Conservation (phyloP, 2,113 vertebrate genomes). For the Danionella cerebrum region DNA sequence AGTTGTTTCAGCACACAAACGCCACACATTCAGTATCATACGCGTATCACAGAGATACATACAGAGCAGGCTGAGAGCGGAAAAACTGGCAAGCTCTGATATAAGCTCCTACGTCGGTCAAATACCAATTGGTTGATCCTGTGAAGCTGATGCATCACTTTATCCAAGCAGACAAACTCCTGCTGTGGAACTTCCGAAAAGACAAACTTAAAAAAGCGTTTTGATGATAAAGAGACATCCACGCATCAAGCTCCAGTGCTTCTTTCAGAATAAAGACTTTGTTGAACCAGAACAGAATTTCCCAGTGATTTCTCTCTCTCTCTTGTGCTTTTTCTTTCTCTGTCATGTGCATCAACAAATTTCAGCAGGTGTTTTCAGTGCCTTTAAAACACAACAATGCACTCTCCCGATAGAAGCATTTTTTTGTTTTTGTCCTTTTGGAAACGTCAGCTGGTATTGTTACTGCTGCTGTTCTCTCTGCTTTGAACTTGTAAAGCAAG, state of each 20-base stretch:
- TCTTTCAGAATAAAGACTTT: conserved; percentile 7
- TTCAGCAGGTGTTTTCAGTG: background rate
- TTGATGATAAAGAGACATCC: conserved; percentile 17
- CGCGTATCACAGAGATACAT: background rate
- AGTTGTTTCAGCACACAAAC: background rate
- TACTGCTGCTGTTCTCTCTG: background rate
- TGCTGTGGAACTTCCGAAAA: background rate
- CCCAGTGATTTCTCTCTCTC: background rate
- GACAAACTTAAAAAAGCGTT: conserved; percentile 1
- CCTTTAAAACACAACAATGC: background rate
- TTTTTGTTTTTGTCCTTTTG: background rate
- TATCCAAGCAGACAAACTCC: background rate
- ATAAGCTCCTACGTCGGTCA: conserved; percentile 2
- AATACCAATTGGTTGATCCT: background rate
- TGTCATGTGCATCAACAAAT: background rate
- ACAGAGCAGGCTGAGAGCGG: background rate
- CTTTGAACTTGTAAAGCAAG: conserved; percentile 3
- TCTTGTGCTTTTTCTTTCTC: background rate
- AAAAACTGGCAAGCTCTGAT: background rate
- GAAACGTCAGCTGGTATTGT: background rate
- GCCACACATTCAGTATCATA: background rate
- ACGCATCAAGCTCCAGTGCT: background rate
- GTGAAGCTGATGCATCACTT: background rate
- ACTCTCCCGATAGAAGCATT: background rate
- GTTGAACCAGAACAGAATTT: conserved; percentile 1